Evolutionary conservation across 2,113 vertebrate species (phyloP), one percentile per base, ranked within the genome.

Genomic region (Pachycephala philippinensis): DNA sequence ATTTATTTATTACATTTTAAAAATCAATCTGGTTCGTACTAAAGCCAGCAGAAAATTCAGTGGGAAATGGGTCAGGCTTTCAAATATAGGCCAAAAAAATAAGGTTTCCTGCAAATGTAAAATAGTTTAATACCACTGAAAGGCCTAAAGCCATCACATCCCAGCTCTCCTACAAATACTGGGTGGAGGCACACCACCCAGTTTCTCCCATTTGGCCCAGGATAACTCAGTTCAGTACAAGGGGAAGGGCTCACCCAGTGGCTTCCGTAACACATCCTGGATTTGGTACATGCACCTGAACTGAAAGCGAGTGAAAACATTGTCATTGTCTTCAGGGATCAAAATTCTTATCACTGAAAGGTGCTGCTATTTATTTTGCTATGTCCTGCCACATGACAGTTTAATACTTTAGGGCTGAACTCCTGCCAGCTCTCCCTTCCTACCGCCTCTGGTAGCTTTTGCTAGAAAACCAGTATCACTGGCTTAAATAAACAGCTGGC

Each of bases 391-490:
- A 42, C 18, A 2, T 5, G 11, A 15, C 45, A 53, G 49, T 37
- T 57, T 33, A 30, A 54, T 21, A 45, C 5, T 30, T 74, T 9
- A 15, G 0, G 2, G 57, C 24, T 54, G 86, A 66, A 45, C 70
- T 63, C 47, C 80, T 70, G 47, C 42, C 89, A 92, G 52, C 17
- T 60, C 68, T 87, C 80, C 77, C 61, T 15, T 39, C 45, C 83
- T 37, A 35, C 64, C 52, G 44, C 40, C 70, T 40, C 37, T 40
- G 28, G 7, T n/a, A 53, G 33, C 90, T 89, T 86, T 75, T 90
- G 83, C 94, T 95, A 78, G 87, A 93, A 95, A 89, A 82, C 66
- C 69, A 80, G 74, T 49, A 86, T 69, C 9, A 3, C 28, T 45
- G 70, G 50, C 63, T 72, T 50, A 79, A 87, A 71, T 7, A 83